Evolutionary conservation across 2,113 vertebrate species (phyloP).

Genomic region (Bujurquina vittata): DNA sequence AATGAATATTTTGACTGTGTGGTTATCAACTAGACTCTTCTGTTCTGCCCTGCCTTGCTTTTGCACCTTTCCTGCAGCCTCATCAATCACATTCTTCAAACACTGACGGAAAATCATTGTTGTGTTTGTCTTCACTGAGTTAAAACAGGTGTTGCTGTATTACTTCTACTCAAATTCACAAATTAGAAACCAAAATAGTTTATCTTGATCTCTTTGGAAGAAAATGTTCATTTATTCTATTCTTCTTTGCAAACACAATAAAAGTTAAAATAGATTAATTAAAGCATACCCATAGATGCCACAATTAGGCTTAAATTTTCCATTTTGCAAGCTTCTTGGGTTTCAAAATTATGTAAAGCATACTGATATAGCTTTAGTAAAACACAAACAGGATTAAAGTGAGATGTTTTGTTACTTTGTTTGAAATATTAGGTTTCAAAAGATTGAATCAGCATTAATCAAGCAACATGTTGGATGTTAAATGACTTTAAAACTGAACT

Average conservation of each 20-base stretch:
- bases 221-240: background rate
- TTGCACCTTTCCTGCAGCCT: background rate
- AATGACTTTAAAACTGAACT: background rate
- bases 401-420: background rate
- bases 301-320: background rate
- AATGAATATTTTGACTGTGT: background rate
- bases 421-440: conserved; percentile 15
- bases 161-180: background rate
- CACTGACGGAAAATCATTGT: background rate
- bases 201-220: background rate
- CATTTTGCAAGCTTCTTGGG: accelerated
- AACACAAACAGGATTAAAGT: background rate
- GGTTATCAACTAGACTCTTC: background rate
- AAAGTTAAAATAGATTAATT: accelerated
- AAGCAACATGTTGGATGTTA: background rate
- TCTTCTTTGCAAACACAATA: background rate
- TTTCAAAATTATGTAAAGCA: background rate
- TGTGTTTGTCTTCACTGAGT: background rate
- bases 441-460: conserved; percentile 23
- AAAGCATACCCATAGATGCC: background rate
- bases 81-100: conserved; percentile 31
- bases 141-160: background rate
- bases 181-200: background rate
- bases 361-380: background rate
- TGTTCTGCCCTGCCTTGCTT: background rate